Base-by-base conservation (phyloP, 2,797 vertebrate species). In the Aldrovandia affinis region DNA sequence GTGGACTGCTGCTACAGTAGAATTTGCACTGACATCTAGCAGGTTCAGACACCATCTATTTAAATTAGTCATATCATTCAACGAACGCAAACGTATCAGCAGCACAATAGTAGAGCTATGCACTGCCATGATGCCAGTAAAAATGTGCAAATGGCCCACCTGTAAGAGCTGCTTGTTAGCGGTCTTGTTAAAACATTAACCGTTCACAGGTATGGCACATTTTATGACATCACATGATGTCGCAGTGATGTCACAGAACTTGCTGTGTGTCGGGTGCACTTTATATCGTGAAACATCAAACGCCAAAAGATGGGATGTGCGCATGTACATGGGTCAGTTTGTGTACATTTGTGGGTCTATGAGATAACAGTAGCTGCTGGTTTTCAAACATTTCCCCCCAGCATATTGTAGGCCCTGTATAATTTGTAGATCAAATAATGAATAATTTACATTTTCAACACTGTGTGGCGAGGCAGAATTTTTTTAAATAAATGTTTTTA, bases 201-300 rank as follows among this genome's bases (percentile, higher is more conserved):
- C 36, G 8, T 44, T 20, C 22, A 42, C 70, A 75, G 70, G 33
- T 28, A 39, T 36, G 33, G 33, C 65, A 70, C 36, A 10, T 25
- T 25, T 42, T 25, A 10, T 14, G 12, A 2, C 70, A 42, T 42
- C 83, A 63, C 57, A 63, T 15, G 3, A 57, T 8, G 75, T 47
- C 81, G 52, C 44, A 70, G 50, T 63, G 6, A 79, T 33, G 20
- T 52, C 47, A 30, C 36, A 82, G 68, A 81, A 85, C 50, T 83
- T 59, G 57, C 42, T 84, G 87, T 44, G 83, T 87, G 88, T 88
- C 89, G 84, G 89, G 87, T 84, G 83, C 87, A 83, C 61, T 65
- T 33, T 18, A 30, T 33, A 75, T 8, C 39, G 20, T 10, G 2
- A 14, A 44, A 75, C 7, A 44, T 39, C 20, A 22, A 44, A 7